A percentile compares a stretch with the other conserved stretches of the same genome.
phyloP scores from a whole-genome alignment of 2,797 vertebrate genomes.

The Macropus fuliginosus region DNA sequence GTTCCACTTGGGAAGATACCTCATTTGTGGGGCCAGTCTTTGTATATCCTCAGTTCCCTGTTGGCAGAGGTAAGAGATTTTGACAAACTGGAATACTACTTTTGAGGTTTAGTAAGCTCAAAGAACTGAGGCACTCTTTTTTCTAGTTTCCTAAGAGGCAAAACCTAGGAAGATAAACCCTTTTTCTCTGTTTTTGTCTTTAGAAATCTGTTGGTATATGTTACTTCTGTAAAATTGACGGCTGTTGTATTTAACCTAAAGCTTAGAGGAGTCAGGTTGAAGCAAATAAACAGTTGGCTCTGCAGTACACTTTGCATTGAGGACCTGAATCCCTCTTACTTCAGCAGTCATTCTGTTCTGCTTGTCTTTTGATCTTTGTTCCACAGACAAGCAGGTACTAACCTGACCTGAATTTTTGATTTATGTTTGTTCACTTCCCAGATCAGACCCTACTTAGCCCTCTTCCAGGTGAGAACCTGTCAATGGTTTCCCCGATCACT shows the following conservation, averaged over 20 bases:
- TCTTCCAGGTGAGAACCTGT: background rate
- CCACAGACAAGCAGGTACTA: background rate
- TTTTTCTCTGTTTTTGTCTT: constrained; percentile 1
- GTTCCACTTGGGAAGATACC: constrained; percentile 93
- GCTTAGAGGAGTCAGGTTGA: background rate
- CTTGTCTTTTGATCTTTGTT: background rate
- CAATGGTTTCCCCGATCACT: background rate
- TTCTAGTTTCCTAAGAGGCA: background rate
- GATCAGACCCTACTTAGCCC: background rate
- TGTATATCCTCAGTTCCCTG: constrained; percentile 94
- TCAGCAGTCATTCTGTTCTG: background rate
- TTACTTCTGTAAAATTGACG: constrained; percentile 22
- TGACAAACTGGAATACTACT: background rate
- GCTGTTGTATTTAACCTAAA: background rate
- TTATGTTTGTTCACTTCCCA: background rate
- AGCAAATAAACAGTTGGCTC: background rate
- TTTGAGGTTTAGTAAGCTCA: constrained; percentile 21
- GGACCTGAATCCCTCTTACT: background rate
- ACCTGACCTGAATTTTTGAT: background rate
- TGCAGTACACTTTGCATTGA: background rate
- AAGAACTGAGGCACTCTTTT: constrained; percentile 10
- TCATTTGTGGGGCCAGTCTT: constrained; percentile 98
- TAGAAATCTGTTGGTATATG: background rate
- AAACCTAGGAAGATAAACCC: too few species aligned
- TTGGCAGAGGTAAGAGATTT: constrained; percentile 92